Percentiles rank a stretch among this genome's conserved stretches.
These are phyloP conservation scores for Lacerta bilineata DNA, from an alignment of 2,797 vertebrate genomes.

Conservation along the genomic window DNA sequence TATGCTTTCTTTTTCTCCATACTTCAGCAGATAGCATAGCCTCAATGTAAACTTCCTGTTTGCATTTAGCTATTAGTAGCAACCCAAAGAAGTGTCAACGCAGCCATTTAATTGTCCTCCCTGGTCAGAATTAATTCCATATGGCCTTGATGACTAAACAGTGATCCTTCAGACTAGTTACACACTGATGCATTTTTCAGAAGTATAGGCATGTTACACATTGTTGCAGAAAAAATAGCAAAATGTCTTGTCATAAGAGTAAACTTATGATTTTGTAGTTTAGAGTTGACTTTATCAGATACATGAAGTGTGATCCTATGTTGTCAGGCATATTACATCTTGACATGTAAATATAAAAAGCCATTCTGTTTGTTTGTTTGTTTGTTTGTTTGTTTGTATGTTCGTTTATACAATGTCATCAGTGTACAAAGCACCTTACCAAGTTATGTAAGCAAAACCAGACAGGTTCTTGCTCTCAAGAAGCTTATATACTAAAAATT, in stretches of 20 bases:
- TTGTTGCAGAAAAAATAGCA: background rate
- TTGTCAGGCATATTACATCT: background rate
- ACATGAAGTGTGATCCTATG: constrained; percentile 10
- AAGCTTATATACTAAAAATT: background rate
- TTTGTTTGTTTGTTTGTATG: background rate
- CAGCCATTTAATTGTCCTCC: constrained; percentile 8
- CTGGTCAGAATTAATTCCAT: background rate
- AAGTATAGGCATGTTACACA: background rate
- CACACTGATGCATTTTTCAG: constrained; percentile 14
- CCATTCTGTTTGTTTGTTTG: background rate
- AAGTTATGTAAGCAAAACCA: background rate
- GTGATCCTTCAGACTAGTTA: background rate
- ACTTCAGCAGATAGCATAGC: constrained; percentile 38
- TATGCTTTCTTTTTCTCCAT: constrained; percentile 45
- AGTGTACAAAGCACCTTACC: background rate
- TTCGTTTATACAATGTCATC: background rate
- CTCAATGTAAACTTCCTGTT: no score
- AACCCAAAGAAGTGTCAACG: constrained; percentile 13
- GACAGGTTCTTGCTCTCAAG: background rate
- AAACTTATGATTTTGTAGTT: background rate
- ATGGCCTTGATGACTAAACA: background rate
- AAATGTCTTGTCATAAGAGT: background rate
- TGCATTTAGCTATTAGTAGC: background rate
- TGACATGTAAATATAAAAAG: constrained; percentile 8
- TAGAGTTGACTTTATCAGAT: background rate